These are phyloP conservation scores for Tetrax tetrax DNA, from an alignment of 2,113 vertebrate species.

Conservation along the genomic window DNA sequence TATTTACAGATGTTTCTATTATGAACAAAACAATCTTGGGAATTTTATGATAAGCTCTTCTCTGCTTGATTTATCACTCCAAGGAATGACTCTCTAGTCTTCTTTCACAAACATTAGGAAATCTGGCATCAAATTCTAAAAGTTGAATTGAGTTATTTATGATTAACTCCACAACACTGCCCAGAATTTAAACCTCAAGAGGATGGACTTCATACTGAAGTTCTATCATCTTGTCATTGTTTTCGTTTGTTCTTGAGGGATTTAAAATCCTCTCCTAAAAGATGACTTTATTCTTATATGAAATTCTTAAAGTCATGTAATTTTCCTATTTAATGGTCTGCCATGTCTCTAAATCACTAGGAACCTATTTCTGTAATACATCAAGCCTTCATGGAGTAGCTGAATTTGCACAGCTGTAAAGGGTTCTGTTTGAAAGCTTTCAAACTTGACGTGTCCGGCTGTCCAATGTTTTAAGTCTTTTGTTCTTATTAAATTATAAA, in stretches of 20 bases:
- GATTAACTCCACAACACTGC: not conserved
- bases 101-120: constrained; percentile 11
- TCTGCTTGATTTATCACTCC: constrained; percentile 15
- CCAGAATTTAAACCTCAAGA: constrained; percentile 19
- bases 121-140: constrained; percentile 25
- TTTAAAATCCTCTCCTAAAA: not conserved
- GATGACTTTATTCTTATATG: not conserved
- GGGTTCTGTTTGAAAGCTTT: constrained; percentile 33
- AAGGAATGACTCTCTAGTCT: not conserved
- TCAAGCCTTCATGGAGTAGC: not conserved
- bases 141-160: constrained; percentile 42
- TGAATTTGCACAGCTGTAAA: constrained; percentile 51
- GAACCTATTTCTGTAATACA: constrained; percentile 14
- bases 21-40: not conserved
- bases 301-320: not conserved
- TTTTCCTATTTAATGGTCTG: constrained; percentile 18
- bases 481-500: constrained; percentile 19
- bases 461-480: constrained; percentile 37
- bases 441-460: constrained; percentile 10
- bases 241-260: constrained; percentile 9
- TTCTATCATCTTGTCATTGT: constrained; percentile 25
- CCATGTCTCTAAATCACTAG: constrained; percentile 72
- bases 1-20: constrained; percentile 32
- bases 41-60: constrained; percentile 21
- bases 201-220: not conserved